phyloP scores from a whole-genome alignment of 2,888 invertebrate species.

The Nebria brevicollis region DNA sequence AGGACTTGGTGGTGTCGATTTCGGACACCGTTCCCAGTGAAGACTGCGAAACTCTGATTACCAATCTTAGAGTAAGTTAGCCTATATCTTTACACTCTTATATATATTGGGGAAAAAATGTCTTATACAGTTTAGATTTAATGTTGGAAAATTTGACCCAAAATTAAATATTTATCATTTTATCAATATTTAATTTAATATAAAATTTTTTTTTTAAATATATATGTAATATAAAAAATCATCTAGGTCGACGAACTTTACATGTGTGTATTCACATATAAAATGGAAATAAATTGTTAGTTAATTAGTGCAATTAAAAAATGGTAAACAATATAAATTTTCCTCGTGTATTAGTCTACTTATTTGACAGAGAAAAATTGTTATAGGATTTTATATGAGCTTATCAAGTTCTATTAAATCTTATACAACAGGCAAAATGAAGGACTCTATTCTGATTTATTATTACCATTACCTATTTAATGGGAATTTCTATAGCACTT shows the following conservation, averaged over 20 bases:
- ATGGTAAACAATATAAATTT: background rate
- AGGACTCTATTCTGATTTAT: too few species aligned
- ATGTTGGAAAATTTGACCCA: too few species aligned
- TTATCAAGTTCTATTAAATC: too few species aligned
- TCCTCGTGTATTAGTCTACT: too few species aligned
- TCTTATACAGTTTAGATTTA: too few species aligned
- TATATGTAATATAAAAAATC: background rate
- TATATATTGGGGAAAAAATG: too few species aligned
- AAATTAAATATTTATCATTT: background rate
- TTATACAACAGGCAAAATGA: too few species aligned
- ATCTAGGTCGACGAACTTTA: background rate
- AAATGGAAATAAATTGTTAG: background rate
- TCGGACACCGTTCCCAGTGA: conserved; percentile 62
- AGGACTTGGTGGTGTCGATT: conserved; percentile 63
- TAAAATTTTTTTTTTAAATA: background rate
- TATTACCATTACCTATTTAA: too few species aligned
- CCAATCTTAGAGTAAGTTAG: conserved; percentile 64
- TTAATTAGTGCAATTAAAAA: background rate
- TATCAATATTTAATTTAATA: background rate
- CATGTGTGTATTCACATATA: background rate
- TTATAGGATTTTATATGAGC: too few species aligned
- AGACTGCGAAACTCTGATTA: conserved; percentile 62
- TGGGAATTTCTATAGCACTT: too few species aligned
- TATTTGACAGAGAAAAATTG: too few species aligned
- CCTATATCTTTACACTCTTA: too few species aligned